Conservation (phyloP, 1,140 invertebrate species). For the Dermatophagoides farinae region DNA sequence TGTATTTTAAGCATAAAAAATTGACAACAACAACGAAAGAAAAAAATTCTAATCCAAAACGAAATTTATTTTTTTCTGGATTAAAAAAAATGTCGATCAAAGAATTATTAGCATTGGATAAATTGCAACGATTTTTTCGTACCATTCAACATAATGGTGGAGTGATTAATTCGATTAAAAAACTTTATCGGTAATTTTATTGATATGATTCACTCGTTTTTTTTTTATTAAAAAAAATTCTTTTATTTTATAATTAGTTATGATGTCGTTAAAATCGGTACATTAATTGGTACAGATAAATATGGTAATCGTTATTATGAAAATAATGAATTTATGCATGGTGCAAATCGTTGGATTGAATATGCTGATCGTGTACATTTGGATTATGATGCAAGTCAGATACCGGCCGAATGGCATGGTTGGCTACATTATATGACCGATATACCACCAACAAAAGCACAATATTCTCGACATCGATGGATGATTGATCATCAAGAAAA, state of each 20-base stretch:
- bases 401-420: slow-evolving; percentile 65
- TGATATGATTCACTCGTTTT: too few relatives aligned
- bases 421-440: slow-evolving; percentile 71
- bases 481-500: slow-evolving; percentile 63
- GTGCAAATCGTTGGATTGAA: slow-evolving; percentile 81
- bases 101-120: slow-evolving; percentile 41
- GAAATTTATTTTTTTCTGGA: too few relatives aligned
- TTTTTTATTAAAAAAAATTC: background rate
- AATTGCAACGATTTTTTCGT: slow-evolving; percentile 39
- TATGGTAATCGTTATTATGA: slow-evolving; percentile 93
- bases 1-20: too few relatives aligned
- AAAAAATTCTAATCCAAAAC: too few relatives aligned
- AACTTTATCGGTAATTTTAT: slow-evolving; percentile 44
- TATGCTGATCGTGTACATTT: slow-evolving; percentile 50
- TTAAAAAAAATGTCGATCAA: background rate
- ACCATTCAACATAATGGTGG: slow-evolving; percentile 57
- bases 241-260: slow-evolving; percentile 33
- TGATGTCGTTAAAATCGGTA: slow-evolving; percentile 67
- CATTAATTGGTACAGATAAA: slow-evolving; percentile 72
- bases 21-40: too few relatives aligned
- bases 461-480: slow-evolving; percentile 47
- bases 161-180: slow-evolving; percentile 40
- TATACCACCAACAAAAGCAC: slow-evolving; percentile 36
- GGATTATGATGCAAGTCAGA: slow-evolving; percentile 83
- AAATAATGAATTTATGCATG: slow-evolving; percentile 68